Conservation (phyloP, 2,888 invertebrate genomes). For the Leucophora obtusa region DNA sequence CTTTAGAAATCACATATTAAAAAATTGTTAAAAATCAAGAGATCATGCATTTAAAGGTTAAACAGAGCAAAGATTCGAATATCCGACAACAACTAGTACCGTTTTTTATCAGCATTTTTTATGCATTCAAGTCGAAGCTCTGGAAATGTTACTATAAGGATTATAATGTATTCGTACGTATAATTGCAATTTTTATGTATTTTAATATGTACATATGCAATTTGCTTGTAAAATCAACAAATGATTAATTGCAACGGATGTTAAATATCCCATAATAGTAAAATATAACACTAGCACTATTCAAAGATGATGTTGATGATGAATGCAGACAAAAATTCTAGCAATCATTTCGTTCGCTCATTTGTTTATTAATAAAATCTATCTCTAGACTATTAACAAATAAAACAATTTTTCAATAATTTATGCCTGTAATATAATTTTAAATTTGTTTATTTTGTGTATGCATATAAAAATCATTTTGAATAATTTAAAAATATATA, state of each 20-base stretch:
- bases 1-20: too few relatives aligned
- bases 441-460: slow-evolving; percentile 50
- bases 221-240: slow-evolving; percentile 7
- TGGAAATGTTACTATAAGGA: too few relatives aligned
- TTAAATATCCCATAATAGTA: slow-evolving; percentile 36
- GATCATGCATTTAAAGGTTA: too few relatives aligned
- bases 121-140: too few relatives aligned
- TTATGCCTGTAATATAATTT: slow-evolving; percentile 39
- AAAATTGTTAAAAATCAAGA: too few relatives aligned
- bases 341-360: background rate
- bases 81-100: too few relatives aligned
- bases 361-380: background rate
- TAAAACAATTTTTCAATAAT: slow-evolving; percentile 38
- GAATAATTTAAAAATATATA: slow-evolving; percentile 45
- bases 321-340: slow-evolving; percentile 10
- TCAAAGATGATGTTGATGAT: slow-evolving; percentile 1
- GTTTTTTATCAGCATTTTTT: too few relatives aligned
- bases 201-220: background rate
- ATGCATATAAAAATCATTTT: slow-evolving; percentile 22
- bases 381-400: slow-evolving; percentile 23
- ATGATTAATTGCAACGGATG: slow-evolving; percentile 50
- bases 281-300: slow-evolving; percentile 17
- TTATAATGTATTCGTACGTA: background rate
- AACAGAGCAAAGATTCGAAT: too few relatives aligned
- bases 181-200: background rate